Evolutionary conservation across 2,888 invertebrate genomes (phyloP).

Genomic region (Drosophila nigricruria): DNA sequence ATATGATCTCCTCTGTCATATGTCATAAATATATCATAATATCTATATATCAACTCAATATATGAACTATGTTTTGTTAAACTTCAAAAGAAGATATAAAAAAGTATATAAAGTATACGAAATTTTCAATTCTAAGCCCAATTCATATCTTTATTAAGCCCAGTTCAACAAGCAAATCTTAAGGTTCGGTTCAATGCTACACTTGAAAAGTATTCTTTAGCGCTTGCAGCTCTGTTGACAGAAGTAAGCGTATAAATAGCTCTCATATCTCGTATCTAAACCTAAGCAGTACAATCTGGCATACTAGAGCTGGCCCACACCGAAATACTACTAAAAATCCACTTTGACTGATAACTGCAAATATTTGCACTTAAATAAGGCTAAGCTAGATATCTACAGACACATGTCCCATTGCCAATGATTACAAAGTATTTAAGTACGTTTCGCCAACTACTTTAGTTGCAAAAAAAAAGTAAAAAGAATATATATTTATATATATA

Average conservation of each 20-base stretch:
- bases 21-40: too few relatives aligned
- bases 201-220: background rate
- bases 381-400: slow-evolving; percentile 10
- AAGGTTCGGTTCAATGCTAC: background rate
- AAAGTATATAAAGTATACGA: background rate
- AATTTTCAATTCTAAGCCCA: background rate
- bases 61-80: too few relatives aligned
- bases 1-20: too few relatives aligned
- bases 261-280: background rate
- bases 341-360: slow-evolving; percentile 5
- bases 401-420: slow-evolving; percentile 34
- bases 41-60: too few relatives aligned
- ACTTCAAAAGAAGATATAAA: background rate
- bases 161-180: background rate
- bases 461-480: slow-evolving; percentile 45
- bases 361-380: slow-evolving; percentile 8
- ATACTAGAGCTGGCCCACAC: background rate
- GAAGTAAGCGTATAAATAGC: slow-evolving; percentile 6
- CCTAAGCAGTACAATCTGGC: background rate
- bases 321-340: slow-evolving; percentile 6
- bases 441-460: slow-evolving; percentile 55
- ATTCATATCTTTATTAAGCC: background rate
- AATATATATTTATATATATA: background rate
- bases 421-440: slow-evolving; percentile 47
- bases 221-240: background rate